These are phyloP conservation scores for Cardiocondyla obscurior DNA, from an alignment of 1,140 invertebrate genomes.

Conservation along the genomic window DNA sequence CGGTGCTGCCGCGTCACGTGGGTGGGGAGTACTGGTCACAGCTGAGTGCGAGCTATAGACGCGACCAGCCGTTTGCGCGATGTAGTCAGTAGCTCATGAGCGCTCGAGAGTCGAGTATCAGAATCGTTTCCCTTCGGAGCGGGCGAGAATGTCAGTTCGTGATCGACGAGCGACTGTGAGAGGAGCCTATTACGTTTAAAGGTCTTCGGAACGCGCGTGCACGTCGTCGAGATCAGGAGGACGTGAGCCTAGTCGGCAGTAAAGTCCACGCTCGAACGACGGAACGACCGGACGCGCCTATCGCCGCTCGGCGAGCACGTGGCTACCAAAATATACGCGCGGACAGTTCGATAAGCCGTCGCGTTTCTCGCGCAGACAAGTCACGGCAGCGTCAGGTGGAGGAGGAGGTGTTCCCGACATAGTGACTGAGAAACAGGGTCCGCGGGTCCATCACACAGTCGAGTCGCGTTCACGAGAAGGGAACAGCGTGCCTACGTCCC, in stretches of 20 bases:
- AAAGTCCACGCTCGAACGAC: background rate
- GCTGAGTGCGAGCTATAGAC: conserved; percentile 80
- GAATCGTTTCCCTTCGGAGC: conserved; percentile 36
- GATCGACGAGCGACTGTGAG: conserved; percentile 72
- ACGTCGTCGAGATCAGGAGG: conserved; percentile 20
- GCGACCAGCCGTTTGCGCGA: conserved; percentile 63
- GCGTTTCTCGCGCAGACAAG: background rate
- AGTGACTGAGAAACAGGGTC: background rate
- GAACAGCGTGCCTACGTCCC: background rate
- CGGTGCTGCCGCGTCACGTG: conserved; percentile 38
- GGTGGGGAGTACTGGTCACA: conserved; percentile 74
- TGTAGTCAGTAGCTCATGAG: conserved; percentile 82
- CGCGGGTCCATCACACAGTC: conserved; percentile 26
- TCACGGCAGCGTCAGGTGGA: background rate
- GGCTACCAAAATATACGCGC: background rate
- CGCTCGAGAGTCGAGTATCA: conserved; percentile 80
- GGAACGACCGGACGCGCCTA: background rate
- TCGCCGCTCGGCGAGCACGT: conserved; percentile 37
- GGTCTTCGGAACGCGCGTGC: conserved; percentile 27
- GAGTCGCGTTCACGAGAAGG: conserved; percentile 43
- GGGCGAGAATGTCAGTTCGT: conserved; percentile 75
- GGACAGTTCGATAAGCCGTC: background rate
- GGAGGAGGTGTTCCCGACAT: background rate
- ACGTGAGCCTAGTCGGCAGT: background rate
- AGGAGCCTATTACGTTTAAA: conserved; percentile 11